Conservation (phyloP, 2,113 vertebrate genomes). For the Proterorhinus semilunaris region DNA sequence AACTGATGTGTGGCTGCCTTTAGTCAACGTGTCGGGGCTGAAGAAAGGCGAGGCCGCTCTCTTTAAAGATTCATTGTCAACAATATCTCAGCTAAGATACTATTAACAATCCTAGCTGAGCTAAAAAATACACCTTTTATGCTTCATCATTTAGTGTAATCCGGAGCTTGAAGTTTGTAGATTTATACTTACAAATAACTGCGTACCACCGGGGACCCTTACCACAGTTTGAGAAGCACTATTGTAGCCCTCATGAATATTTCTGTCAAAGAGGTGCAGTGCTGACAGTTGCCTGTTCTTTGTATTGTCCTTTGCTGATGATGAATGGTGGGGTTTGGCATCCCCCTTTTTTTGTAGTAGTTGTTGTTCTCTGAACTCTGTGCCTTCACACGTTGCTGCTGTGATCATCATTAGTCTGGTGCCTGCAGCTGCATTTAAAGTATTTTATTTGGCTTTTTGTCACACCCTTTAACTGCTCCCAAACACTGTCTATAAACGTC, state of each 20-base stretch:
- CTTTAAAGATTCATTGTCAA: too few species aligned
- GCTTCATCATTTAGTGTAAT: background rate
- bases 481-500: conserved; percentile 29
- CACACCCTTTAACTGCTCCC: conserved; percentile 12
- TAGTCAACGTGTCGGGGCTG: too few species aligned
- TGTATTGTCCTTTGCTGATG: conserved; percentile 38
- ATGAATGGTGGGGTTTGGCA: conserved; percentile 1
- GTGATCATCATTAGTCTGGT: conserved; percentile 32
- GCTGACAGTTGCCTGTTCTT: background rate
- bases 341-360: background rate
- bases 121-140: too few species aligned
- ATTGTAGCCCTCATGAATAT: background rate
- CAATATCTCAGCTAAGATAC: too few species aligned
- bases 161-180: too few species aligned
- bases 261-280: background rate
- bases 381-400: conserved; percentile 44
- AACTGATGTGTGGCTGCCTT: too few species aligned
- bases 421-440: conserved; percentile 15
- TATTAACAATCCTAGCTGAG: too few species aligned
- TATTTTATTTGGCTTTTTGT: conserved; percentile 29
- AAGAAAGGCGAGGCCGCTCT: too few species aligned
- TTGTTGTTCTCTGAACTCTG: conserved; percentile 31
- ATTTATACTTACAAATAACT: too few species aligned
- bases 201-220: background rate
- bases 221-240: background rate